A percentile compares a stretch with the other conserved stretches of the same genome.
Evolutionary conservation across 2,888 invertebrate species (phyloP).

Genomic region (Melipona beecheii): DNA sequence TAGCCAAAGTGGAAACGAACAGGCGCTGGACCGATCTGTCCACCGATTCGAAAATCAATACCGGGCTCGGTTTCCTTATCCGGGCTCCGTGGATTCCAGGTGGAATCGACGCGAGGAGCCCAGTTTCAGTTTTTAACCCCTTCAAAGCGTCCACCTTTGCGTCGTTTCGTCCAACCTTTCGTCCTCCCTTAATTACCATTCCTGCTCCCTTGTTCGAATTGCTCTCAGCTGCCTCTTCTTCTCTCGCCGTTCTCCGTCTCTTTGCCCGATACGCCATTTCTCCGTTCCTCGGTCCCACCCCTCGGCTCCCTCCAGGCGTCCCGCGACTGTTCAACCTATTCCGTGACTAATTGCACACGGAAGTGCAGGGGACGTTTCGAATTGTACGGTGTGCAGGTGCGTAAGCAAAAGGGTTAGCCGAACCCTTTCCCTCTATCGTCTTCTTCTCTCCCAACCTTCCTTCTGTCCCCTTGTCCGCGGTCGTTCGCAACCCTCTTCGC

Average conservation of each 20-base stretch:
- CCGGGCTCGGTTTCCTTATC: conserved; percentile 11
- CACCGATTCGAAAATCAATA: conserved; percentile 51
- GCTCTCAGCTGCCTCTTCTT: conserved; percentile 38
- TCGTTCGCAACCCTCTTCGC: not conserved
- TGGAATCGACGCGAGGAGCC: conserved; percentile 10
- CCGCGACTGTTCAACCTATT: conserved; percentile 57
- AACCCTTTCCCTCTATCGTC: not conserved
- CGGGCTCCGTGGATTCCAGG: not conserved
- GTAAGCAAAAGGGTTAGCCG: conserved; percentile 45
- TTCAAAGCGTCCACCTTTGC: conserved; percentile 39
- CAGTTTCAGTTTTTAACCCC: conserved; percentile 35
- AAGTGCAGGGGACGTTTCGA: conserved; percentile 61
- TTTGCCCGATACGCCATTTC: conserved; percentile 29
- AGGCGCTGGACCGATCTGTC: not conserved
- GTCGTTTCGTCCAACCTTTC: conserved; percentile 43
- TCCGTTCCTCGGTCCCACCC: conserved; percentile 19
- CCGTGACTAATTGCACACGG: conserved; percentile 66
- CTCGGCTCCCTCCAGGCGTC: not conserved
- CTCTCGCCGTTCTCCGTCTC: conserved; percentile 3
- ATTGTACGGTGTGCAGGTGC: conserved; percentile 52
- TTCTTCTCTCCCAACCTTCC: no score
- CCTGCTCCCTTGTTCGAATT: conserved; percentile 46
- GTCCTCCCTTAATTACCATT: conserved; percentile 59
- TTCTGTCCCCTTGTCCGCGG: not conserved
- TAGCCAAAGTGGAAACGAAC: not conserved